Evolutionary conservation across 2,888 invertebrate genomes (phyloP), one percentile per base, ranked within the genome.

Genomic region (Erynnis tages): DNA sequence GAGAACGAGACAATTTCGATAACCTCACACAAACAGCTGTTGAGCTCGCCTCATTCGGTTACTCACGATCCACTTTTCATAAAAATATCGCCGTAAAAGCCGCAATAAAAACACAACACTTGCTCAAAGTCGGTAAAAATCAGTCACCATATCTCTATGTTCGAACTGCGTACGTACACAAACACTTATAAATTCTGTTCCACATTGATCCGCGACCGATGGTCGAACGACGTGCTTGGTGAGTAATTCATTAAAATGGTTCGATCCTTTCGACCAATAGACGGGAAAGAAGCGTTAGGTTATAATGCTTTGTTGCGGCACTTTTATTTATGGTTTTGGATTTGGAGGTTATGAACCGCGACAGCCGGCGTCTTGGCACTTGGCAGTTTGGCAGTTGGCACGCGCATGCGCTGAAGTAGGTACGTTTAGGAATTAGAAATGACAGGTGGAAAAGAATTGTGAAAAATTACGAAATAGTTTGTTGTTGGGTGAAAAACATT

Each of bases 241-340:
- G 57, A 65, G 54, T 59, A 56, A 54, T 63, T 67, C 69, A 73
- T 75, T 71, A 58, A 56, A 53, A 69, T 77, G 65, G 70, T 69
- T 38, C 67, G 73, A 76, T 67, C 48, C 23, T 54, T 29, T 35
- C 61, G 58, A 59, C 73, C 72, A 72, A 74, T 72, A 41, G 60
- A 56, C 54, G 43, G 10, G 47, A 37, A 46, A 52, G 49, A 21
- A 21, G 40, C 49, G 41, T 13, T 29, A 38, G 37, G 25, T 14
- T 27, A 6, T 29, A 47, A 48, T 48, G 30, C 40, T 48, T 38
- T 48, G 21, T n/a, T 32, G 49, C 25, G 14, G 25, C 23, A 40
- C 6, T 38, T 37, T 49, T 32, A 16, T 34, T 16, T 16, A n/a
- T 16, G n/a, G 7, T 34, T 14, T 34, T 34, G 14, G 16, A 45